phyloP scores from a whole-genome alignment of 2,113 vertebrate genomes.

The Osmerus eperlanus region DNA sequence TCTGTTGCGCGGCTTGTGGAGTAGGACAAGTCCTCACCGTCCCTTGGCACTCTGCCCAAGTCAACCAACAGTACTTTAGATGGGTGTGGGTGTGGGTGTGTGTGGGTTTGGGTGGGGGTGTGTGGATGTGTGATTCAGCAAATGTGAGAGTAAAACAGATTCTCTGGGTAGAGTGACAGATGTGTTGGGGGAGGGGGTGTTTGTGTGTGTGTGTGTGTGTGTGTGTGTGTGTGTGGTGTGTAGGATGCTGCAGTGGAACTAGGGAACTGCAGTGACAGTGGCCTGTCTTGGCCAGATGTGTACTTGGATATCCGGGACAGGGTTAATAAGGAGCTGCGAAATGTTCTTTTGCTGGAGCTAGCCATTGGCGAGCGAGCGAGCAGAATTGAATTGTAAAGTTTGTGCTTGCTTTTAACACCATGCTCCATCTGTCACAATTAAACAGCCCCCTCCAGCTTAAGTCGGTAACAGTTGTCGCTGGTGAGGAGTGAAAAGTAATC shows the following conservation, averaged over 20 bases:
- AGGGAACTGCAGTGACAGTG: conserved; percentile 45
- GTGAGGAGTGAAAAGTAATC: not conserved
- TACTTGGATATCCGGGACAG: conserved; percentile 16
- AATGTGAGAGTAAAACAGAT: conserved; percentile 19
- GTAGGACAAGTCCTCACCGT: not conserved
- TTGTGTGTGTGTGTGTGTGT: too few species aligned
- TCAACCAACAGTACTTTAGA: conserved; percentile 8
- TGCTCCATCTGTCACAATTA: conserved; percentile 13
- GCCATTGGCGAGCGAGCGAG: not conserved
- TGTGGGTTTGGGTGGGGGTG: too few species aligned
- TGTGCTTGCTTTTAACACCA: conserved; percentile 12
- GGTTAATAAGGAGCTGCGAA: conserved; percentile 30
- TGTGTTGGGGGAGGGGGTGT: conserved; percentile 30
- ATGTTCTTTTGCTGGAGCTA: conserved; percentile 1
- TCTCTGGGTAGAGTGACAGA: conserved; percentile 39
- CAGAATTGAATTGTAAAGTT: conserved; percentile 5
- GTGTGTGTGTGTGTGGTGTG: too few species aligned
- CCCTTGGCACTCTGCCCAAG: conserved; percentile 8
- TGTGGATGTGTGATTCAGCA: not conserved
- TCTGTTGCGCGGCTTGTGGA: conserved; percentile 17
- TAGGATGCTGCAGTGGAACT: too few species aligned
- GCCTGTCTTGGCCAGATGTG: conserved; percentile 47
- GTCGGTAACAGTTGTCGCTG: not conserved
- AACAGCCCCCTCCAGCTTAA: not conserved
- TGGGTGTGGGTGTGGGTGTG: not conserved